phyloP scores from a whole-genome alignment of 2,797 vertebrate species.

The Telmatherina bonti region DNA sequence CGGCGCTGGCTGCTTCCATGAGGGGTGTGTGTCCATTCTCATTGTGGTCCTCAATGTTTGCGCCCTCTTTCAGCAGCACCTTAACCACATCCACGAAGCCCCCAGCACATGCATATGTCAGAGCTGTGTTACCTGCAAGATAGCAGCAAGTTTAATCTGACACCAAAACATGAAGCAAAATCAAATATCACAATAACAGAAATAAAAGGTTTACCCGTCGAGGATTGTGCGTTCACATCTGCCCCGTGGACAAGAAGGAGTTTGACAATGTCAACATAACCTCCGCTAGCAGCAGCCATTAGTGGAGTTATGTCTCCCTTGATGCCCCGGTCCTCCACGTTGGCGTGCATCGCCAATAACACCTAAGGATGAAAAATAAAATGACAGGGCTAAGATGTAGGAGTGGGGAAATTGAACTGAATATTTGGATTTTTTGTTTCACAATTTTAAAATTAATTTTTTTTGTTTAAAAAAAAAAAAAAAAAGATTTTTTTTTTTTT shows the following conservation, averaged over 20 bases:
- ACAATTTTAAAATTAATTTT: no score
- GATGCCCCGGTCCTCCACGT: constrained; percentile 97
- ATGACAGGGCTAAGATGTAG: neutral
- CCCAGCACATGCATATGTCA: constrained; percentile 97
- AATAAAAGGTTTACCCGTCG: constrained; percentile 87
- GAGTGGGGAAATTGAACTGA: no score
- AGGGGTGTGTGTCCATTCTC: constrained; percentile 98
- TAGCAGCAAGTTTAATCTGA: neutral
- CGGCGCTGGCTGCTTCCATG: constrained; percentile 99
- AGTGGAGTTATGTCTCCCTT: constrained; percentile 98
- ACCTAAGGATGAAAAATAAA: constrained; percentile 80
- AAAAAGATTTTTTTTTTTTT: no score
- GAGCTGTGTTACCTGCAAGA: constrained; percentile 93
- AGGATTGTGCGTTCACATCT: constrained; percentile 97
- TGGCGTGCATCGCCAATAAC: constrained; percentile 97
- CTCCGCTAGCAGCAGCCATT: constrained; percentile 98
- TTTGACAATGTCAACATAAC: constrained; percentile 98
- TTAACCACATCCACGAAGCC: constrained; percentile 99
- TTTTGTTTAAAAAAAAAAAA: no score
- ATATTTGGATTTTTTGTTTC: no score
- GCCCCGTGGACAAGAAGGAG: constrained; percentile 96
- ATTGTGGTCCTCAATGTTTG: constrained; percentile 99
- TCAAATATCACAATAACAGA: neutral
- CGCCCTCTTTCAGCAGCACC: constrained; percentile 97
- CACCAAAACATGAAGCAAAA: neutral